Percentiles rank a stretch among this genome's conserved stretches.
Evolutionary conservation across 1,140 invertebrate genomes (phyloP).

Genomic region (Meteorus sp.): DNA sequence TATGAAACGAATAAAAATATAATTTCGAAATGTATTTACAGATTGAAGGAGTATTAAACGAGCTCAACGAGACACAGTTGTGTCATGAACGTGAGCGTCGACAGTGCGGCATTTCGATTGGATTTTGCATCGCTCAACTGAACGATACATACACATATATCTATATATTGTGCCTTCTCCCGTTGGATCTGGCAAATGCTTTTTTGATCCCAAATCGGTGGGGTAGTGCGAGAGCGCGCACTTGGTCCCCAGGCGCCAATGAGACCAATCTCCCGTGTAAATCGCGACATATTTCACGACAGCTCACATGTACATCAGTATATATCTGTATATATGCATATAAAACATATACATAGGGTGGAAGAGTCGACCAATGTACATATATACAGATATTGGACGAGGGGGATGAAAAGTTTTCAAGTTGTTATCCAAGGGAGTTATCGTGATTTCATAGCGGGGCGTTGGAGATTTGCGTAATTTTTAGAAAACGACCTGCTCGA

Average conservation of each 20-base stretch:
- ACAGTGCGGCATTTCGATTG: conserved; percentile 8
- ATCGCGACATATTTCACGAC: conserved; percentile 59
- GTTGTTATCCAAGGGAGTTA: conserved; percentile 37
- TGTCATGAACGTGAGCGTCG: neutral
- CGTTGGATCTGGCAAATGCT: conserved; percentile 51
- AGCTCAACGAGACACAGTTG: no score
- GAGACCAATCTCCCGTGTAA: conserved; percentile 58
- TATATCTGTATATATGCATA: neutral
- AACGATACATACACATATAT: neutral
- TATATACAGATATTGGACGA: conserved; percentile 1
- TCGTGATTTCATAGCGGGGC: conserved; percentile 31
- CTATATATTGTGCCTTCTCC: neutral
- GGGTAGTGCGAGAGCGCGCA: conserved; percentile 18
- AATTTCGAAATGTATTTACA: no score
- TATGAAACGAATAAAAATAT: no score
- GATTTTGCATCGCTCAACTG: conserved; percentile 15
- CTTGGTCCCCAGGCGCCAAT: conserved; percentile 54
- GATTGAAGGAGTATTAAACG: no score
- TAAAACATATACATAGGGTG: conserved; percentile 17
- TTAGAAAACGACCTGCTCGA: no score
- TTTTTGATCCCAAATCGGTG: conserved; percentile 51
- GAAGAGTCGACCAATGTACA: conserved; percentile 2
- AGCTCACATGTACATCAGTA: conserved; percentile 14
- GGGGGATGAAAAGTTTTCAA: conserved; percentile 38
- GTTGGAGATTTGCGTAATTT: neutral